Percentiles rank a stretch among this genome's conserved stretches.
Evolutionary conservation across 2,797 vertebrate genomes (phyloP).

Genomic region (Intellagama lesueurii): DNA sequence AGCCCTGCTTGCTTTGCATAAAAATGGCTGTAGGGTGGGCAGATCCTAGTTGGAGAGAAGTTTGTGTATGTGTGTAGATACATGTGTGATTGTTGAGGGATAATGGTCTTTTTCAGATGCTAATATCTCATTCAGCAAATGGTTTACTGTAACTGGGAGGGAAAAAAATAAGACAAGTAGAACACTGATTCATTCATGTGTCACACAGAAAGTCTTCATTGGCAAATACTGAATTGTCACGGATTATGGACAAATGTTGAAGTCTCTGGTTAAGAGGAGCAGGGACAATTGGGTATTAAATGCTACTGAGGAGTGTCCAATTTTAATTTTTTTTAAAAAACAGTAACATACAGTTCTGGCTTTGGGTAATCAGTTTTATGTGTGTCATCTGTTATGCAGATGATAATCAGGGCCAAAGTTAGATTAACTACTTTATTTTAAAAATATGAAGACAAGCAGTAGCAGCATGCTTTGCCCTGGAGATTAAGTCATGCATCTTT

Average conservation of each 20-base stretch:
- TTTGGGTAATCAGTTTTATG: background rate
- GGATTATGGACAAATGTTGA: background rate
- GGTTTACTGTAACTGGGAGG: background rate
- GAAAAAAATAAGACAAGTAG: background rate
- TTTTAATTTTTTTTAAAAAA: background rate
- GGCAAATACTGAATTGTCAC: background rate
- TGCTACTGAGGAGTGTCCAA: background rate
- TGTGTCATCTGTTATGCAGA: no score
- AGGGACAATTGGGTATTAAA: no score
- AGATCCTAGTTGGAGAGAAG: no score
- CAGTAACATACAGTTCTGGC: background rate
- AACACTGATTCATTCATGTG: background rate
- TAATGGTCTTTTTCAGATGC: background rate
- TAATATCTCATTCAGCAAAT: background rate
- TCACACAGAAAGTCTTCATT: background rate
- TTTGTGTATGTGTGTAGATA: no score
- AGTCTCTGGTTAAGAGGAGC: no score
- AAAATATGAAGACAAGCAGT: background rate
- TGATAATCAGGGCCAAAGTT: background rate
- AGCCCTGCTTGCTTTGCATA: no score
- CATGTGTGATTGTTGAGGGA: no score
- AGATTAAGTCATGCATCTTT: no score
- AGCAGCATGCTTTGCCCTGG: background rate
- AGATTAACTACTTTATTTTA: background rate
- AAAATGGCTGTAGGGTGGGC: no score